Conservation (phyloP, 2,888 invertebrate species). For the Theretra japonica region DNA sequence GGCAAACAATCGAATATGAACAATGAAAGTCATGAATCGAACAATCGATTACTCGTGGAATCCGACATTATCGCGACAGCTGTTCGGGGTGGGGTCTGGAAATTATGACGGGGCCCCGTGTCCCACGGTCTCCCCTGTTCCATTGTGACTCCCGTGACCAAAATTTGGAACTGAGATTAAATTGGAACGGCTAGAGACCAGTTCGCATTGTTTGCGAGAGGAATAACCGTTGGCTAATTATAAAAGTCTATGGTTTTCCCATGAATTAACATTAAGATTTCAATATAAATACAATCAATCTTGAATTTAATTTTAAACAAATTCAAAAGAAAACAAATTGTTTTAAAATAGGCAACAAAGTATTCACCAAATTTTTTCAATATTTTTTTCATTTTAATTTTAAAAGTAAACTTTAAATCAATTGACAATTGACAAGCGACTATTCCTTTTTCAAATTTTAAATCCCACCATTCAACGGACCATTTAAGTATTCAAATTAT, state of each 20-base stretch:
- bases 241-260: background rate
- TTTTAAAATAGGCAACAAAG: too few relatives aligned
- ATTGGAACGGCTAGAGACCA: slow-evolving; percentile 49
- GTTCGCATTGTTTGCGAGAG: slow-evolving; percentile 39
- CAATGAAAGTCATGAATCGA: slow-evolving; percentile 73
- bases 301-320: background rate
- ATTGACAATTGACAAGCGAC: background rate
- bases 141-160: slow-evolving; percentile 50
- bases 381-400: too few relatives aligned
- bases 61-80: slow-evolving; percentile 73
- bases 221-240: slow-evolving; percentile 20
- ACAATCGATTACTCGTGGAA: slow-evolving; percentile 75
- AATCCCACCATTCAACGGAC: background rate
- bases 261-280: background rate
- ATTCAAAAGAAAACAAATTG: too few relatives aligned
- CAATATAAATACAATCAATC: background rate
- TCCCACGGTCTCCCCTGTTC: slow-evolving; percentile 70
- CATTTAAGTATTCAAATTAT: background rate
- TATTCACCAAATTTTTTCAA: too few relatives aligned
- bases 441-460: background rate
- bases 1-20: slow-evolving; percentile 66
- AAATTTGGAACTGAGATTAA: slow-evolving; percentile 47
- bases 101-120: slow-evolving; percentile 65
- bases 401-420: background rate
- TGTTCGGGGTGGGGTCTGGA: slow-evolving; percentile 63